Percentiles rank a stretch among this genome's conserved stretches.
Conservation (phyloP, 2,797 vertebrate genomes). For the Paedocypris micromegethes region DNA sequence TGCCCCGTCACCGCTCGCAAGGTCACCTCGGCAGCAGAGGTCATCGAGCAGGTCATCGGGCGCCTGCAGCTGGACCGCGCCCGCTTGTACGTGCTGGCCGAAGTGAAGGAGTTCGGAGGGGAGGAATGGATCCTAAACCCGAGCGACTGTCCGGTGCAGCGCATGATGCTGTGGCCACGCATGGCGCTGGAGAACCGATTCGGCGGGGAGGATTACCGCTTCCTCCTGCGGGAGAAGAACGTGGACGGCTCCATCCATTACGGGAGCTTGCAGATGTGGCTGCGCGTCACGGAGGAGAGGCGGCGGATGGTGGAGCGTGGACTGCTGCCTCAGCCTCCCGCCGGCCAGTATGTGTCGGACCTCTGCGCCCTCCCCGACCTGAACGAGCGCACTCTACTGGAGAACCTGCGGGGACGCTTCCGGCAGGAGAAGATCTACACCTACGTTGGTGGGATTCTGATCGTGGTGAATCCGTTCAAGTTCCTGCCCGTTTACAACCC, state of each 20-base stretch:
- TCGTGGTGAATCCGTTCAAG: conserved; percentile 94
- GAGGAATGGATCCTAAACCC: conserved; percentile 99
- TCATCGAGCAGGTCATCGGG: conserved; percentile 88
- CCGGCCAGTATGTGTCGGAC: conserved; percentile 85
- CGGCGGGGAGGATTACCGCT: conserved; percentile 92
- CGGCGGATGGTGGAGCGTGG: conserved; percentile 89
- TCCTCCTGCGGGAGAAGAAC: conserved; percentile 93
- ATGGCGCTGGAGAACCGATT: conserved; percentile 88
- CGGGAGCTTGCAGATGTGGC: conserved; percentile 93
- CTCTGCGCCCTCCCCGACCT: conserved; percentile 87
- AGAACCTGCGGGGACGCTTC: conserved; percentile 91
- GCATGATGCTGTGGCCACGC: conserved; percentile 98
- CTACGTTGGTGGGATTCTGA: conserved; percentile 93
- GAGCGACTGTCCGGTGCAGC: conserved; percentile 89
- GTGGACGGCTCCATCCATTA: conserved; percentile 96
- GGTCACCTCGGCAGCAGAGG: conserved; percentile 89
- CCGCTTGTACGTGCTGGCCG: conserved; percentile 89
- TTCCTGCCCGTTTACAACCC: conserved; percentile 99
- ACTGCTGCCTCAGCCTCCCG: conserved; percentile 86
- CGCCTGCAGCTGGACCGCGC: conserved; percentile 85
- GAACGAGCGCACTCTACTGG: conserved; percentile 91
- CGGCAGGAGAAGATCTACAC: conserved; percentile 98
- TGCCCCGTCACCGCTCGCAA: conserved; percentile 90
- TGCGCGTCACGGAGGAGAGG: conserved; percentile 87
- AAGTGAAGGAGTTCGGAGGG: conserved; percentile 97